phyloP scores from a whole-genome alignment of 2,888 invertebrate species.

The Nebria brevicollis region DNA sequence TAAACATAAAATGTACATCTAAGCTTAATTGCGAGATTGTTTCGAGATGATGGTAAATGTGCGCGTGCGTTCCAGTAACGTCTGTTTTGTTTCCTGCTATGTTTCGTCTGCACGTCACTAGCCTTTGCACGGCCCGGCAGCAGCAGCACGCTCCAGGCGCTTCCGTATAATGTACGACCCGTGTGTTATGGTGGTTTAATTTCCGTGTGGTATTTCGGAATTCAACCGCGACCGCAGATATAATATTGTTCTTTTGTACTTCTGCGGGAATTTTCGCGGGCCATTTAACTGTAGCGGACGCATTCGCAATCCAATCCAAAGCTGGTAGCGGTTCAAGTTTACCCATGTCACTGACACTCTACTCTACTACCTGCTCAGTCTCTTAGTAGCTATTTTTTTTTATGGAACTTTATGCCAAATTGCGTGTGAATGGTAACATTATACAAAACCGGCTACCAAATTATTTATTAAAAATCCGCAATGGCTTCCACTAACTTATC shows the following conservation, averaged over 20 bases:
- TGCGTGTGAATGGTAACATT: too few species aligned
- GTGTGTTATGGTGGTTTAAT: slow-evolving; percentile 46
- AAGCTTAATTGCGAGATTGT: slow-evolving; percentile 52
- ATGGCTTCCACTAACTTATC: too few species aligned
- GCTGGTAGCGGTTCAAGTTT: slow-evolving; percentile 2
- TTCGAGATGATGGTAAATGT: slow-evolving; percentile 30
- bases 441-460: too few species aligned
- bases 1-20: slow-evolving; percentile 50
- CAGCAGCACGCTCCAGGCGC: slow-evolving; percentile 23
- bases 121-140: not conserved
- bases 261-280: slow-evolving; percentile 44
- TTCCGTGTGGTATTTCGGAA: slow-evolving; percentile 48
- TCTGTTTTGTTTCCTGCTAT: not conserved
- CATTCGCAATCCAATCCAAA: slow-evolving; percentile 19
- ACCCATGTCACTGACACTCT: not conserved
- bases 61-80: slow-evolving; percentile 12
- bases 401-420: too few species aligned
- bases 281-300: slow-evolving; percentile 38
- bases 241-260: slow-evolving; percentile 48
- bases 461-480: too few species aligned
- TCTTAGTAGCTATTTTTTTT: not conserved
- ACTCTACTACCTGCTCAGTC: too few species aligned
- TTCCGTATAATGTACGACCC: slow-evolving; percentile 49
- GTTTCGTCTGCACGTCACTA: not conserved
- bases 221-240: slow-evolving; percentile 45